Evolutionary conservation across 1,140 invertebrate species (phyloP).

Genomic region (Atopsyche davidsoni): DNA sequence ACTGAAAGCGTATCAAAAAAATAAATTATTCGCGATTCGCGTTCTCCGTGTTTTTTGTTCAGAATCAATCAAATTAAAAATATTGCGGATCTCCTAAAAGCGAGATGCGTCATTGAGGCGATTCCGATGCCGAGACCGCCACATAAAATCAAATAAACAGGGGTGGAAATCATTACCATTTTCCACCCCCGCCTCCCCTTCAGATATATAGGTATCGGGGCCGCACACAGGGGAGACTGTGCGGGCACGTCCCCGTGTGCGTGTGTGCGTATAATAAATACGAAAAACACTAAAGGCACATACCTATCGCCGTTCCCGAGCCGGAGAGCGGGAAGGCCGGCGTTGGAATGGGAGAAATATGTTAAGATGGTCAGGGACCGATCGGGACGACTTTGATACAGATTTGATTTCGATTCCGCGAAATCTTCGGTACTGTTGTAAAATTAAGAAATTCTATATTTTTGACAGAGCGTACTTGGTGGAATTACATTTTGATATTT

Average conservation of each 20-base stretch:
- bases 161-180: slow-evolving; percentile 8
- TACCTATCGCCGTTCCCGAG: slow-evolving; percentile 16
- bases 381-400: too few species aligned
- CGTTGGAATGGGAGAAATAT: slow-evolving; percentile 28
- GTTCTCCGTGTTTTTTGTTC: not conserved
- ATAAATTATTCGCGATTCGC: too few species aligned
- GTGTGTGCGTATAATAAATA: slow-evolving; percentile 3
- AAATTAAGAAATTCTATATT: too few species aligned
- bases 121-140: not conserved
- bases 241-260: not conserved
- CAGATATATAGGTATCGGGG: too few species aligned
- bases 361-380: slow-evolving; percentile 21
- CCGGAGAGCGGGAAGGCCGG: slow-evolving; percentile 6
- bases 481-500: too few species aligned
- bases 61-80: slow-evolving; percentile 4
- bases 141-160: not conserved
- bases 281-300: slow-evolving; percentile 15
- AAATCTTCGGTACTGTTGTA: too few species aligned
- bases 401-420: too few species aligned
- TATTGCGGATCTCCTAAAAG: not conserved
- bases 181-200: too few species aligned
- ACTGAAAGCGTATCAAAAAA: too few species aligned
- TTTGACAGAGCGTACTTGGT: too few species aligned
- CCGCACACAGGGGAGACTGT: not conserved
- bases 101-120: not conserved